A percentile compares a stretch with the other conserved stretches of the same genome.
Evolutionary conservation across 2,797 vertebrate genomes (phyloP).

Genomic region (Orestias chungarensis): DNA sequence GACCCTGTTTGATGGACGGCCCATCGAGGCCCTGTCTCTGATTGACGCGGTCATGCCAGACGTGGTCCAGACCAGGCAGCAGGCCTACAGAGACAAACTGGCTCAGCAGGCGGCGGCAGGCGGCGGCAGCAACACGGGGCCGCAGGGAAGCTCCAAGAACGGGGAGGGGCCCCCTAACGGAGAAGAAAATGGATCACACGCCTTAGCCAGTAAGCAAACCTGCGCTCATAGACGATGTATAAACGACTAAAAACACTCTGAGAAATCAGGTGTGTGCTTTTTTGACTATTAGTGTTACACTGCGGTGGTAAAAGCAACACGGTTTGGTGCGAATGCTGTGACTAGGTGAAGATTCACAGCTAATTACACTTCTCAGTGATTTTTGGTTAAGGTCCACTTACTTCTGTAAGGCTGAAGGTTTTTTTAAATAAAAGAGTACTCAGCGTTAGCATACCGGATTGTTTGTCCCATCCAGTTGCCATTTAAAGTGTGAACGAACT

Average conservation of each 20-base stretch:
- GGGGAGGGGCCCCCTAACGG: slow-evolving; percentile 95
- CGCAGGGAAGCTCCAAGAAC: slow-evolving; percentile 85
- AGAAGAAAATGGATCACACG: slow-evolving; percentile 94
- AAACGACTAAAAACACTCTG: neutral
- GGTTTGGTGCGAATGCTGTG: neutral
- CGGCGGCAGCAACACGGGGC: slow-evolving; percentile 75
- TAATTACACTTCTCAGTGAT: too few relatives aligned
- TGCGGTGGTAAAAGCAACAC: neutral
- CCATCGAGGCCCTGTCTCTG: slow-evolving; percentile 97
- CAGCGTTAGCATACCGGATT: too few relatives aligned
- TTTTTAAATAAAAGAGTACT: too few relatives aligned
- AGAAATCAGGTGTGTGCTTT: neutral
- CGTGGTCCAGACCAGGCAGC: slow-evolving; percentile 97
- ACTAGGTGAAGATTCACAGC: neutral
- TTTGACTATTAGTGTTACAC: too few relatives aligned
- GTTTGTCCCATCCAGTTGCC: too few relatives aligned
- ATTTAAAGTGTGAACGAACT: too few relatives aligned
- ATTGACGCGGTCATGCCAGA: slow-evolving; percentile 99
- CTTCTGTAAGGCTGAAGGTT: too few relatives aligned
- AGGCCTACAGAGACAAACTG: slow-evolving; percentile 97
- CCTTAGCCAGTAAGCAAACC: slow-evolving; percentile 89
- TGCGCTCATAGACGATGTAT: neutral
- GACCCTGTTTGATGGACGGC: slow-evolving; percentile 97
- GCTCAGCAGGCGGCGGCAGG: slow-evolving; percentile 88
- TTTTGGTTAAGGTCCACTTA: too few relatives aligned